Evolutionary conservation across 2,797 vertebrate species (phyloP), one percentile per base, ranked within the genome.

Genomic region (Pelochelys cantorii): DNA sequence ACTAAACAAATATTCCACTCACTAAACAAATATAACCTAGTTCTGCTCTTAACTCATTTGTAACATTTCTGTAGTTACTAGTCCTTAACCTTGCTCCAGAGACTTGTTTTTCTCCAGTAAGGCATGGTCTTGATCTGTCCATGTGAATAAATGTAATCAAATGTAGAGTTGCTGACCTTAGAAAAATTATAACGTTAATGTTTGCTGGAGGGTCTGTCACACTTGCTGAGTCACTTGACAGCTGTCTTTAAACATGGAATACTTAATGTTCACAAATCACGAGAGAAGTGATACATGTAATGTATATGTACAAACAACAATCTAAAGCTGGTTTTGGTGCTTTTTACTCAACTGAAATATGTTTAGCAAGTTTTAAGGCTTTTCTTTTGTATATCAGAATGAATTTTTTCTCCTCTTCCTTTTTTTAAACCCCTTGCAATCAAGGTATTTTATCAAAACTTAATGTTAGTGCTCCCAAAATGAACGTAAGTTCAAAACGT

Each of bases 351-450:
- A 91, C 71, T 23, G 0, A 12, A 87, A 68, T 60, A 9, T 84
- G 29, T 27, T 88, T 82, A 84, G 15, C 52, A 86, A 81, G 23
- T 71, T 20, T 23, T 9, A 79, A 82, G 83, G 42, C 62, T 83
- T 20, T 29, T 68, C 3, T 27, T 37, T 34, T 68, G 42, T 89
- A 29, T 87, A 96, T 90, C 54, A 68, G 11, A 88, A 34, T 74
- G 22, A 12, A 54, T 55, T 7, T 20, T 71, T 20, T 65, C 18
- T 74, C 54, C 37, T 34, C n/a, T 75, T 27, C 37, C 12, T 74
- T 25, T 48, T 27, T 48, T 48, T 11, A 75, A 75, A 48, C 37
- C 23, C 23, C 23, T 75, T 25, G 11, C 13, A 75, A 75, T 27
- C 37, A 42, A 75, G 22, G 7, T 48, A 48, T 48, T 48, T 75